Conservation (phyloP, 2,888 invertebrate species). For the Mimumesa dahlbomi region DNA sequence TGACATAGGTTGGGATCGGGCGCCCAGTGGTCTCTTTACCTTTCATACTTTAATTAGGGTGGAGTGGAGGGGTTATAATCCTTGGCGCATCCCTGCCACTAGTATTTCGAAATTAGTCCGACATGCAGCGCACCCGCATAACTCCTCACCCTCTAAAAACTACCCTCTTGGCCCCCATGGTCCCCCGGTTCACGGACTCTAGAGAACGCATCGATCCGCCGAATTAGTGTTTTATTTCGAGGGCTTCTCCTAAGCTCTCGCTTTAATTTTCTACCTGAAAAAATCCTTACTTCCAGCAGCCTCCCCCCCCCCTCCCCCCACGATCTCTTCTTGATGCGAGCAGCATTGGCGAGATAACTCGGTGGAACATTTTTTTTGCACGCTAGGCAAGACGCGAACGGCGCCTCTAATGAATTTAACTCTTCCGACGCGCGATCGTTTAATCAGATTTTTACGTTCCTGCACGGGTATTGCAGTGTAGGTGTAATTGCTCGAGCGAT, state of each 20-base stretch:
- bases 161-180: slow-evolving; percentile 18
- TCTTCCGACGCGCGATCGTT: slow-evolving; percentile 3
- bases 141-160: slow-evolving; percentile 20
- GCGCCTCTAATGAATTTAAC: slow-evolving; percentile 32
- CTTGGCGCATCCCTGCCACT: slow-evolving; percentile 57
- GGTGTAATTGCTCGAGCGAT: no score
- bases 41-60: slow-evolving; percentile 58
- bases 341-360: slow-evolving; percentile 26
- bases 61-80: slow-evolving; percentile 51
- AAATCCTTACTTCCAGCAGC: slow-evolving; percentile 66
- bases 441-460: no score
- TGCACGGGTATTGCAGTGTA: no score
- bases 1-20: no score
- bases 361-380: slow-evolving; percentile 22
- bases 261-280: slow-evolving; percentile 76
- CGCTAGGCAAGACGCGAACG: slow-evolving; percentile 22
- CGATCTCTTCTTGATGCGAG: slow-evolving; percentile 35
- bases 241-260: slow-evolving; percentile 66
- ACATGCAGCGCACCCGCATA: slow-evolving; percentile 28
- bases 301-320: no score
- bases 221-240: slow-evolving; percentile 73
- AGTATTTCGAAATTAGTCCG: slow-evolving; percentile 61
- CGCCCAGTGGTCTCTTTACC: slow-evolving; percentile 38
- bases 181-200: slow-evolving; percentile 58
- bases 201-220: slow-evolving; percentile 70